Evolutionary conservation across 2,888 invertebrate genomes (phyloP).

Genomic region (Platerodrilus igneus): DNA sequence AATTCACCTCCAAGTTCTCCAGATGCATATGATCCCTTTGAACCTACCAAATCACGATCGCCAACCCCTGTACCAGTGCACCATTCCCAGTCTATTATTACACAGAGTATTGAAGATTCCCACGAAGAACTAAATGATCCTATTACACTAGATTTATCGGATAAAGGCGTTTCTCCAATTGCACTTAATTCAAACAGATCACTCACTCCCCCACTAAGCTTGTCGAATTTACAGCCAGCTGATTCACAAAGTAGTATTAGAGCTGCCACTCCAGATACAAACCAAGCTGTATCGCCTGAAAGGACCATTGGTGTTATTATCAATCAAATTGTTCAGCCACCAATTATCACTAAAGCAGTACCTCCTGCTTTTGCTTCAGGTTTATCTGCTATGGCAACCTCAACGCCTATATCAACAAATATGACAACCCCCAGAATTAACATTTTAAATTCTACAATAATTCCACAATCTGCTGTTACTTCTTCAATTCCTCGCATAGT

Average conservation of each 20-base stretch:
- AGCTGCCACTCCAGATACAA: constrained; percentile 35
- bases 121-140: constrained; percentile 23
- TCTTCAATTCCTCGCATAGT: constrained; percentile 47
- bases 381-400: constrained; percentile 40
- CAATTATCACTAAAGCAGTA: constrained; percentile 38
- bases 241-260: constrained; percentile 45
- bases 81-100: constrained; percentile 14
- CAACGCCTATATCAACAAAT: constrained; percentile 40
- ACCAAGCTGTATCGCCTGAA: constrained; percentile 31
- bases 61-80: constrained; percentile 53
- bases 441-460: constrained; percentile 42
- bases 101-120: constrained; percentile 25
- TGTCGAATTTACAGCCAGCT: constrained; percentile 45
- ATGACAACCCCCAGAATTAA: constrained; percentile 40
- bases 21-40: constrained; percentile 87
- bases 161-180: constrained; percentile 31
- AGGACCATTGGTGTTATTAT: constrained; percentile 31
- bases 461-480: constrained; percentile 35
- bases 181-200: constrained; percentile 34
- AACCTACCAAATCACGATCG: constrained; percentile 79
- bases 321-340: constrained; percentile 34
- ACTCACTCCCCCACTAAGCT: constrained; percentile 41
- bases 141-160: constrained; percentile 28
- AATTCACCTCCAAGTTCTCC: constrained; percentile 67
- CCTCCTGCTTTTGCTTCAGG: constrained; percentile 41